These are phyloP conservation scores for Anoura caudifer DNA, from an alignment of 2,113 vertebrate genomes.

Conservation along the genomic window DNA sequence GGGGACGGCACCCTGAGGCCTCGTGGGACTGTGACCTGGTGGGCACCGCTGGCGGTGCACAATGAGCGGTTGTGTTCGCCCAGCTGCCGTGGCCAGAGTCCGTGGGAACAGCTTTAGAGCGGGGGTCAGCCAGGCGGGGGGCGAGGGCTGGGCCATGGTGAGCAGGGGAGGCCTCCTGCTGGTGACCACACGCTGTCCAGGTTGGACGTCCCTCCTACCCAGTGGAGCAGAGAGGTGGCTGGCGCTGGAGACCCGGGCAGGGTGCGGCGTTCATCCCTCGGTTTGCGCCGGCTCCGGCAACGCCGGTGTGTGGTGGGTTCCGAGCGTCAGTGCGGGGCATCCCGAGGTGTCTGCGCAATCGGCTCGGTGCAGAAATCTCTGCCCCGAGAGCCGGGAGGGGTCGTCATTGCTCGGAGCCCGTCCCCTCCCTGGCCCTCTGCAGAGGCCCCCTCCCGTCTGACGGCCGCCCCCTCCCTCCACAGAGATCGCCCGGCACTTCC, in stretches of 20 bases:
- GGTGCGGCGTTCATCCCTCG: rapidly evolving
- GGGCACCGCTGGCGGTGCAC: rapidly evolving
- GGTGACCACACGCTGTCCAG: neutral
- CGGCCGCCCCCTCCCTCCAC: neutral
- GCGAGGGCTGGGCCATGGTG: neutral
- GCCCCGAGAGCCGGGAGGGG: rapidly evolving
- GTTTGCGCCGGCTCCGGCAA: neutral
- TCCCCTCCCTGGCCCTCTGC: neutral
- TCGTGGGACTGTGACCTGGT: rapidly evolving
- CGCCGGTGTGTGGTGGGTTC: rapidly evolving
- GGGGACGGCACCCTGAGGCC: rapidly evolving
- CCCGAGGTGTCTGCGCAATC: rapidly evolving
- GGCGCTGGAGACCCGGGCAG: neutral
- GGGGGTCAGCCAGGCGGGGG: neutral
- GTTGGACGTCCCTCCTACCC: too few species aligned
- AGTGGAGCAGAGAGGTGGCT: neutral
- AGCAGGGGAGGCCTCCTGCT: neutral
- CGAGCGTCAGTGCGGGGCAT: neutral
- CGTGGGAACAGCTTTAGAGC: rapidly evolving
- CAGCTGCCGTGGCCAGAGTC: rapidly evolving
- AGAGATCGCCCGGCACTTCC: conserved; percentile 96
- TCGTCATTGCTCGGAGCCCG: rapidly evolving
- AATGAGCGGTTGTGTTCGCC: neutral
- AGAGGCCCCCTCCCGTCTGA: neutral
- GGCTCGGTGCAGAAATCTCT: rapidly evolving